Evolutionary conservation across 2,888 invertebrate species (phyloP).

Genomic region (Sinodicranocentrus sp.): DNA sequence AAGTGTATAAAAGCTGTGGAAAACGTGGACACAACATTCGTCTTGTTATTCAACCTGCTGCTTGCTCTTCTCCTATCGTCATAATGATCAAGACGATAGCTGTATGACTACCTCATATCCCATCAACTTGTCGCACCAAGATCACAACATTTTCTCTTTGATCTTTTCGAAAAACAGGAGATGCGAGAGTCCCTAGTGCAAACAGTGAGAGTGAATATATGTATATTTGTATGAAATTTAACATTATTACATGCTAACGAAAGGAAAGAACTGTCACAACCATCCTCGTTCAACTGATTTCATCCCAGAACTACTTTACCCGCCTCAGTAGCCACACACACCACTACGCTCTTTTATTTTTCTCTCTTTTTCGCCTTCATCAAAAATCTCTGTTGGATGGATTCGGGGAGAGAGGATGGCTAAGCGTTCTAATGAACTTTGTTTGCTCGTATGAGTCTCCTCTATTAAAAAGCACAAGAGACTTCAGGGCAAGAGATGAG

Average conservation of each 20-base stretch:
- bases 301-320: slow-evolving; percentile 56
- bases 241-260: slow-evolving; percentile 51
- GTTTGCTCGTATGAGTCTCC: slow-evolving; percentile 2
- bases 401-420: slow-evolving; percentile 39
- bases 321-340: slow-evolving; percentile 55
- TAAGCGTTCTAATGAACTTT: slow-evolving; percentile 59
- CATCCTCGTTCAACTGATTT: slow-evolving; percentile 55
- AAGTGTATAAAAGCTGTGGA: no score
- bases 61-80: slow-evolving; percentile 22
- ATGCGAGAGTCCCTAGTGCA: slow-evolving; percentile 40
- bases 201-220: slow-evolving; percentile 43
- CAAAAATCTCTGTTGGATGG: slow-evolving; percentile 61
- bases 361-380: slow-evolving; percentile 50
- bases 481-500: slow-evolving; percentile 11
- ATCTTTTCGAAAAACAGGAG: slow-evolving; percentile 63
- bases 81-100: slow-evolving; percentile 52
- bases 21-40: slow-evolving; percentile 48
- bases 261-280: slow-evolving; percentile 59
- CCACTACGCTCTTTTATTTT: slow-evolving; percentile 36
- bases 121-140: slow-evolving; percentile 67
- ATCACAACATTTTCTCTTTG: slow-evolving; percentile 67
- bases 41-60: slow-evolving; percentile 57
- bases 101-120: slow-evolving; percentile 48
- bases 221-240: slow-evolving; percentile 51
- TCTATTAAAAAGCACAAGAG: neutral